Evolutionary conservation across 2,113 vertebrate species (phyloP).

Genomic region (Camelus dromedarius): DNA sequence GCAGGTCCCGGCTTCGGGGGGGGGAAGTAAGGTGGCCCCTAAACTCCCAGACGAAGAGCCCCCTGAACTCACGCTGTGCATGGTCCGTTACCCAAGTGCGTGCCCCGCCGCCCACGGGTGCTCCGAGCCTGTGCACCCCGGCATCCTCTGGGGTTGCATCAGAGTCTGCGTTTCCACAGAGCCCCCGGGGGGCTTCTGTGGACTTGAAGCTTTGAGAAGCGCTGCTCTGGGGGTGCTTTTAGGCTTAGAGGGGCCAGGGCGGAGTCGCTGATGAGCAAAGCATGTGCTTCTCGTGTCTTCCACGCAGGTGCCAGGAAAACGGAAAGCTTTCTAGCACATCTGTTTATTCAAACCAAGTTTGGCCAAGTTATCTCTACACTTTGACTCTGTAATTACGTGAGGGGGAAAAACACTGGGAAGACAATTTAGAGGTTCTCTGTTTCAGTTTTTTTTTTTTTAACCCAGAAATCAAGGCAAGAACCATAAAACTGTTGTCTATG

Average conservation of each 20-base stretch:
- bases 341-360: not conserved
- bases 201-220: not conserved
- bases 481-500: not conserved
- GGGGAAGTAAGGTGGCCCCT: not conserved
- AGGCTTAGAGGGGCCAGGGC: not conserved
- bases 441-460: not conserved
- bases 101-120: fast-evolving
- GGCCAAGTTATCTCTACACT: not conserved
- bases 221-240: fast-evolving
- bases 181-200: not conserved
- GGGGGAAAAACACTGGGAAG: not conserved
- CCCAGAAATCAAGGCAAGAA: not conserved
- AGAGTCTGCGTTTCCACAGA: not conserved
- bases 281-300: not conserved
- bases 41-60: not conserved
- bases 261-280: not conserved
- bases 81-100: no score
- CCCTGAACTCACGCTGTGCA: fast-evolving
- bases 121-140: not conserved
- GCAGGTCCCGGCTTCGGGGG: not conserved
- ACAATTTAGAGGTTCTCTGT: fast-evolving
- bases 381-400: fast-evolving
- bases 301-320: not conserved
- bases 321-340: not conserved
- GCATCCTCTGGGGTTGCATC: no score